Conservation (phyloP, 2,113 vertebrate species). For the Otolemur garnettii region DNA sequence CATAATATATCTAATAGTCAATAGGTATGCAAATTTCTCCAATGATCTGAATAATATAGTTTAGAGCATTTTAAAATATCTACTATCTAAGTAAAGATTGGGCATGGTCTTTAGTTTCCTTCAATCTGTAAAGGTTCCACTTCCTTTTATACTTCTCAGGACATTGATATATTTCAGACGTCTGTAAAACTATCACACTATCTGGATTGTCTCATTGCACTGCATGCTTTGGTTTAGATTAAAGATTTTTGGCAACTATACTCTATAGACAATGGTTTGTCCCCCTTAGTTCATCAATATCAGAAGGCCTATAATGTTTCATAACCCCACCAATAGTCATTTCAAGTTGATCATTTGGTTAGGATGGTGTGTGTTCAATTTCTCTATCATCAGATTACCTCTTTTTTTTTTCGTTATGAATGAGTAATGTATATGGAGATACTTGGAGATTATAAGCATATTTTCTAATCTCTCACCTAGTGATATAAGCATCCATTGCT, state of each 20-base stretch:
- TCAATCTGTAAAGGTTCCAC: neutral
- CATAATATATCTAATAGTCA: conserved; percentile 32
- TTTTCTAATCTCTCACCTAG: neutral
- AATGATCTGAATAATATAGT: neutral
- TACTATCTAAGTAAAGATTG: neutral
- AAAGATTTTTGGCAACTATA: neutral
- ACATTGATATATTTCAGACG: neutral
- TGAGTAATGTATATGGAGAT: neutral
- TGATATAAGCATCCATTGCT: neutral
- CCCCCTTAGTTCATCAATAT: neutral
- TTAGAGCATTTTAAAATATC: conserved; percentile 26
- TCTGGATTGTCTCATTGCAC: conserved; percentile 14
- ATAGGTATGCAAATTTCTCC: neutral
- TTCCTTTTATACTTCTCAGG: neutral
- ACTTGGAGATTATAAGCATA: neutral
- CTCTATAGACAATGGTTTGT: neutral
- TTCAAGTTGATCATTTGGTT: conserved; percentile 32
- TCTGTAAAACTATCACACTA: neutral
- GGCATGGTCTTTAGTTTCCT: conserved; percentile 5
- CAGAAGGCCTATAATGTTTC: neutral
- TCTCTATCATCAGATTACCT: neutral
- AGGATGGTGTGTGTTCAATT: neutral
- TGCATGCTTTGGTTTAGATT: conserved; percentile 29
- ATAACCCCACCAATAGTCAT: neutral
- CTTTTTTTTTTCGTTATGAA: conserved; percentile 1